Percentiles rank a stretch among this genome's conserved stretches.
Conservation (phyloP, 2,113 vertebrate species). For the Burhinus bistriatus region DNA sequence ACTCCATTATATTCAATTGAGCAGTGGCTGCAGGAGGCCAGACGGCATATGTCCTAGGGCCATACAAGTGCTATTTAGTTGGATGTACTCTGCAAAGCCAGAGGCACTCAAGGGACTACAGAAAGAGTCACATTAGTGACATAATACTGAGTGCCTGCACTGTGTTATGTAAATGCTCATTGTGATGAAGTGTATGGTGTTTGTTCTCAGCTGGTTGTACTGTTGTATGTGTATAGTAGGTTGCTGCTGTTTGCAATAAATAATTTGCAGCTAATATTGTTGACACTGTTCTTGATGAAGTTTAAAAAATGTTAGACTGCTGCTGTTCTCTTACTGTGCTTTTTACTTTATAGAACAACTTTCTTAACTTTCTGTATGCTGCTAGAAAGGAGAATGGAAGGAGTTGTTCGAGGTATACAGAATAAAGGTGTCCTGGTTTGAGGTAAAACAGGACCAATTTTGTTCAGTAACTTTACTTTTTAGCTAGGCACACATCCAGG, state of each 20-base stretch:
- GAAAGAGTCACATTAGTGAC: slow-evolving; percentile 24
- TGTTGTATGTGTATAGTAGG: background rate
- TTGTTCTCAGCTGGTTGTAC: slow-evolving; percentile 1
- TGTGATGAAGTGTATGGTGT: background rate
- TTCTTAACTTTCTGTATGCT: background rate
- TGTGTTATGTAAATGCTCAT: background rate
- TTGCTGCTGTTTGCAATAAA: background rate
- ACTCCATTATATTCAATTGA: slow-evolving; percentile 27
- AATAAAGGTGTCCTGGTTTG: too few relatives aligned
- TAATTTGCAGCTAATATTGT: background rate
- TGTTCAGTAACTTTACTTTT: too few relatives aligned
- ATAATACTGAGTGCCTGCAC: background rate
- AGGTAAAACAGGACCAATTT: too few relatives aligned
- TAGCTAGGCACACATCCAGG: slow-evolving; percentile 13
- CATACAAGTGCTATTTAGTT: slow-evolving; percentile 31
- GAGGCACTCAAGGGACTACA: background rate
- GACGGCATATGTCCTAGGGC: slow-evolving; percentile 36
- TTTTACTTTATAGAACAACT: background rate
- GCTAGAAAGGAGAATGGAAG: background rate
- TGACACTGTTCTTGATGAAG: background rate
- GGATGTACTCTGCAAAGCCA: slow-evolving; percentile 35
- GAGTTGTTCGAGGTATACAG: background rate
- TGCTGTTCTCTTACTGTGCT: background rate
- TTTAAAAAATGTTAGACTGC: background rate
- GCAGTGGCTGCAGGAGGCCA: slow-evolving; percentile 44